Percentiles rank a stretch among this genome's conserved stretches.
Conservation (phyloP, 2,888 invertebrate genomes). For the Yponomeuta cagnagella region DNA sequence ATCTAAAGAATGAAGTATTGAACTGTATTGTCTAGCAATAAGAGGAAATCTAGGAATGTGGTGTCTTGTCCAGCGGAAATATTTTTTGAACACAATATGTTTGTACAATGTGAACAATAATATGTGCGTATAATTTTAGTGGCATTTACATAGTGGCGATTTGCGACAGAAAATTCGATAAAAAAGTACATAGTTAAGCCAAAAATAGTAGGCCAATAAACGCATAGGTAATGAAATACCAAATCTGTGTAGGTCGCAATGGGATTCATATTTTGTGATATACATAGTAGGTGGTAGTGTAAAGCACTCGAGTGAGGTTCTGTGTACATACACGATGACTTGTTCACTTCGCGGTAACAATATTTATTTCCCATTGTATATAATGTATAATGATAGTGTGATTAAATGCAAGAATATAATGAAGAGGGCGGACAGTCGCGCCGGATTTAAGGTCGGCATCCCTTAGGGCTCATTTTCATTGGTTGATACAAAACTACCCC, state of each 20-base stretch:
- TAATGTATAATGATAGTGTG: constrained; percentile 55
- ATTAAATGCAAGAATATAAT: constrained; percentile 9
- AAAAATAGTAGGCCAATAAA: constrained; percentile 62
- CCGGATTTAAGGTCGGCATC: not conserved
- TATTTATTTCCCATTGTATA: constrained; percentile 74
- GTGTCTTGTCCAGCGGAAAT: constrained; percentile 23
- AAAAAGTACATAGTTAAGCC: constrained; percentile 51
- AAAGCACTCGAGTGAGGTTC: constrained; percentile 27
- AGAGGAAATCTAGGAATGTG: not conserved
- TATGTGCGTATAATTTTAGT: constrained; percentile 45
- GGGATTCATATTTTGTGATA: constrained; percentile 57
- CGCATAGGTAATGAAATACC: constrained; percentile 26
- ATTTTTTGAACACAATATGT: constrained; percentile 54
- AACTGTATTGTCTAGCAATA: constrained; percentile 2
- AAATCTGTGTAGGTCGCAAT: constrained; percentile 32
- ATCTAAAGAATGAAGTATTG: not conserved
- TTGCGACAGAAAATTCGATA: constrained; percentile 21
- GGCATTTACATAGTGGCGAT: constrained; percentile 28
- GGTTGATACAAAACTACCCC: no score
- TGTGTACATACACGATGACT: constrained; percentile 66
- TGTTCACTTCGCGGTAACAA: constrained; percentile 44
- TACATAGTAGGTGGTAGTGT: constrained; percentile 32
- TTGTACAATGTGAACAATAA: constrained; percentile 50
- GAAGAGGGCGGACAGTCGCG: constrained; percentile 19
- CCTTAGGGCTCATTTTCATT: not conserved